These are phyloP conservation scores for Chionis minor DNA, from an alignment of 2,113 vertebrate species.

Conservation along the genomic window DNA sequence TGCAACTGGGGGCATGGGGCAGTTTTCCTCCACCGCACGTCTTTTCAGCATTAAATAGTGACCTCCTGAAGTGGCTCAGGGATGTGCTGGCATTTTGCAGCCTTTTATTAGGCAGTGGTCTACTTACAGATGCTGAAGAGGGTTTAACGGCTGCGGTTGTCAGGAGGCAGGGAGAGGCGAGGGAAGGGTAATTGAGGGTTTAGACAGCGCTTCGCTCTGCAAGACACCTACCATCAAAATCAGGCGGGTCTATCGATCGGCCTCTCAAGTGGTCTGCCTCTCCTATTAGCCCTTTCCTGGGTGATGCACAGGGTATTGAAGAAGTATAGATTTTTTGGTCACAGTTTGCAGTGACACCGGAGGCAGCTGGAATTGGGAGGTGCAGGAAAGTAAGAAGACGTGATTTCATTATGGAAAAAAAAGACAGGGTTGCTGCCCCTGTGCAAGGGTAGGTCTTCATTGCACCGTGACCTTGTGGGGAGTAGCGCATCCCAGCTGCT, in stretches of 20 bases:
- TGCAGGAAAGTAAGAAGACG: not conserved
- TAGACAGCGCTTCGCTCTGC: not conserved
- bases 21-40: not conserved
- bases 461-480: too few relatives aligned
- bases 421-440: not conserved
- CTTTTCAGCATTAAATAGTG: not conserved
- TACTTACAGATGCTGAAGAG: not conserved
- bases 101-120: constrained; percentile 10
- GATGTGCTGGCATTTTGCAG: constrained; percentile 42
- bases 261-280: constrained; percentile 46
- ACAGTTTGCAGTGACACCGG: not conserved
- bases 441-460: not conserved
- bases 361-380: not conserved
- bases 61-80: constrained; percentile 8
- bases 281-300: constrained; percentile 34
- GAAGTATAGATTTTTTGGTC: constrained; percentile 29
- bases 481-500: rapidly evolving
- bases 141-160: not conserved
- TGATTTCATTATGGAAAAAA: not conserved
- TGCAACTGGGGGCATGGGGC: not conserved
- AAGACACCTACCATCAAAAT: not conserved
- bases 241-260: constrained; percentile 29
- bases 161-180: not conserved
- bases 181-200: constrained; percentile 52
- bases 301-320: not conserved